Percentiles rank a stretch among this genome's conserved stretches.
These are phyloP conservation scores for Metacarcinus magister DNA, from an alignment of 2,888 invertebrate genomes.

Conservation along the genomic window DNA sequence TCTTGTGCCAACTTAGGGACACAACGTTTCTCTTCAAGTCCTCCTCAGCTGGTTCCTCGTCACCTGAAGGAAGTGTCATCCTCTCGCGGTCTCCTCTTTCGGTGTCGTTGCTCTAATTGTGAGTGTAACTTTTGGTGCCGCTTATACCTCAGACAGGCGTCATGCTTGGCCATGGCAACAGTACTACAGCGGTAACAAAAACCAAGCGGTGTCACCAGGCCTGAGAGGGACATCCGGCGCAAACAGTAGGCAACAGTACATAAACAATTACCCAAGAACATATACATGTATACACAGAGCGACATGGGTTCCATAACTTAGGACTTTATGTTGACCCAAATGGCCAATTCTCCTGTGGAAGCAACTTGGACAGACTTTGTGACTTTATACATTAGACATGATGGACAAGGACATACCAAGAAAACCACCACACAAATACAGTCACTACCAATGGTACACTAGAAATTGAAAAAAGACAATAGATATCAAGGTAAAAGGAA, in stretches of 20 bases:
- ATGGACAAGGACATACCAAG: constrained; percentile 47
- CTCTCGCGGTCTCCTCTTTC: too few species aligned
- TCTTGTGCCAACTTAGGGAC: too few species aligned
- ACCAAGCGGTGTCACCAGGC: too few species aligned
- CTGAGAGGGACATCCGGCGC: too few species aligned
- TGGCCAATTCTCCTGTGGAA: neutral
- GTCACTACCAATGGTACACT: constrained; percentile 16
- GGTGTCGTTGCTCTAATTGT: too few species aligned
- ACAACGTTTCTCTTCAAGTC: too few species aligned
- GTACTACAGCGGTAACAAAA: too few species aligned
- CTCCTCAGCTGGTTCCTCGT: too few species aligned
- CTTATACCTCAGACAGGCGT: too few species aligned
- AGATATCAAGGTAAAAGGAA: neutral
- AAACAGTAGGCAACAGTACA: neutral
- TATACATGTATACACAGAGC: constrained; percentile 33
- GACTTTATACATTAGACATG: constrained; percentile 52
- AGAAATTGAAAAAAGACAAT: neutral
- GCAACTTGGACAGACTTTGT: constrained; percentile 36
- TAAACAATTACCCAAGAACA: constrained; percentile 20
- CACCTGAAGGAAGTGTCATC: too few species aligned
- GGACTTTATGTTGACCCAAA: neutral
- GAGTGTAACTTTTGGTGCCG: too few species aligned
- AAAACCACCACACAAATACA: neutral
- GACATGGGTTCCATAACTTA: constrained; percentile 17
- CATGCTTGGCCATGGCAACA: too few species aligned